Evolutionary conservation across 1,140 invertebrate species (phyloP), one percentile per base, ranked within the genome.

Genomic region (Portunus trituberculatus): DNA sequence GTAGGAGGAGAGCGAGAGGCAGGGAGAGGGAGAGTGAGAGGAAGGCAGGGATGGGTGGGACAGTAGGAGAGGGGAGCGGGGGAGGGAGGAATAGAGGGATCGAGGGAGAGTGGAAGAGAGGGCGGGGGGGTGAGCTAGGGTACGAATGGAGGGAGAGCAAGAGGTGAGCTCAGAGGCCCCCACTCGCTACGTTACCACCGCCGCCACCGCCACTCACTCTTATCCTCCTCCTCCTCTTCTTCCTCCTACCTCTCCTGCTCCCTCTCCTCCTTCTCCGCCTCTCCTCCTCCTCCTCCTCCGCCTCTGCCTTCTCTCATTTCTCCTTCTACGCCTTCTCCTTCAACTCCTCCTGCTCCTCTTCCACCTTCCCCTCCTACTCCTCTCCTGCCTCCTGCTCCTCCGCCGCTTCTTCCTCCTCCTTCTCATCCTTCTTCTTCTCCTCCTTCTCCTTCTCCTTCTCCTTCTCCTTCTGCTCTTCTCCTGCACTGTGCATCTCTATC

Each of bases 81-180:
- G n/a, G 16, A 76, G 67, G 67, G n/a, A 76, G 67, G n/a, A n/a
- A 76, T 25, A n/a, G 67, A 76, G 67, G 20, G 67, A 76, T 12
- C 20, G 67, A 76, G 16, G n/a, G 67, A n/a, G 67, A 25, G 67
- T 76, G 67, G 20, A 20, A 76, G 67, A n/a, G 67, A 76, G 67
- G 67, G n/a, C 6, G 67, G 25, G 67, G 67, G 67, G 67, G 67
- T 76, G 67, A 76, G 67, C 67, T 76, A 76, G 67, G 67, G 67
- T 76, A 76, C 67, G 67, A 76, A 76, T 76, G 67, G 67, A 76
- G 67, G 67, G 67, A 76, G 67, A 76, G 67, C 67, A 76, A 76
- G 67, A 76, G 67, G 67, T 76, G 67, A 76, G 67, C 67, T 76
- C 67, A n/a, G 67, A 76, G 67, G 67, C 67, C 67, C 67, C 67